phyloP scores from a whole-genome alignment of 2,888 invertebrate genomes.

The Calephelis perditalis region DNA sequence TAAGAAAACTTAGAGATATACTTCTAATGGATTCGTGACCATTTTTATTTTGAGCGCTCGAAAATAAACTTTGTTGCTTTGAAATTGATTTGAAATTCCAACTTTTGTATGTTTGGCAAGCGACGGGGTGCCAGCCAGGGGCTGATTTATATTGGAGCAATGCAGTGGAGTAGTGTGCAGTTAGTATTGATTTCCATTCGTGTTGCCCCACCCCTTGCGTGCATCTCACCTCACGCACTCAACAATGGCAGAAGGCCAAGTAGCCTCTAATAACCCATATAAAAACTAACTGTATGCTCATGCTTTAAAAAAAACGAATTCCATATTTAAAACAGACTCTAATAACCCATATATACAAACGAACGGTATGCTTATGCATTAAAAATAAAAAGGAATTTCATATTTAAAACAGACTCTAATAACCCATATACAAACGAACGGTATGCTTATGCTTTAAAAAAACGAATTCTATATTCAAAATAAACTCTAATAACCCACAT shows the following conservation, averaged over 20 bases:
- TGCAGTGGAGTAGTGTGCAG: constrained; percentile 75
- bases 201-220: constrained; percentile 49
- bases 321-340: too few relatives aligned
- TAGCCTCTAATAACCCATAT: constrained; percentile 30
- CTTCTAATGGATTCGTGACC: constrained; percentile 51
- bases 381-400: too few relatives aligned
- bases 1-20: constrained; percentile 42
- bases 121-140: constrained; percentile 56
- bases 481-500: constrained; percentile 27
- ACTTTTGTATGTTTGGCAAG: constrained; percentile 53
- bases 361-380: too few relatives aligned
- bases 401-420: constrained; percentile 38
- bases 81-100: constrained; percentile 38
- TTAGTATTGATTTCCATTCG: constrained; percentile 78
- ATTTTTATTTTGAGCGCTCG: constrained; percentile 35
- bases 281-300: constrained; percentile 27
- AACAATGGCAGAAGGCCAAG: constrained; percentile 68
- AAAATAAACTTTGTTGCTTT: constrained; percentile 31
- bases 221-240: constrained; percentile 67
- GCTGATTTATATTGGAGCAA: constrained; percentile 77
- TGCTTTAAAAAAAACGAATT: background rate
- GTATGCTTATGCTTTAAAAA: background rate
- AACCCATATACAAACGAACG: constrained; percentile 31
- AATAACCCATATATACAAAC: too few relatives aligned
- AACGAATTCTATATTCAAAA: too few relatives aligned